Evolutionary conservation across 2,797 vertebrate species (phyloP).

Genomic region (Cynopterus sphinx): DNA sequence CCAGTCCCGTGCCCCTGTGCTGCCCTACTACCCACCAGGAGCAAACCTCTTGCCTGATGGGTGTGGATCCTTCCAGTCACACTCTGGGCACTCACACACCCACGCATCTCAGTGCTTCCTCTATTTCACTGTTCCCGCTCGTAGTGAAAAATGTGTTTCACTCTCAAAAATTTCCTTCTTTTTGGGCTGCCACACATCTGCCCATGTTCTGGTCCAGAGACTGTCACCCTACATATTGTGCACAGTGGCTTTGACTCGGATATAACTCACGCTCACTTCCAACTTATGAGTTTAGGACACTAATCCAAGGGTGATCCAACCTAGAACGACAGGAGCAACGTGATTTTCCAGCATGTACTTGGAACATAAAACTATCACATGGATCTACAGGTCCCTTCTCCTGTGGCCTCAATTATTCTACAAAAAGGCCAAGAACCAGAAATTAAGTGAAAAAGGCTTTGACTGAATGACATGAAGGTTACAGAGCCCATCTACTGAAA

Average conservation of each 20-base stretch:
- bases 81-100: not conserved
- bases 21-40: no score
- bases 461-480: not conserved
- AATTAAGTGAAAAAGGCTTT: not conserved
- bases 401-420: not conserved
- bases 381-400: not conserved
- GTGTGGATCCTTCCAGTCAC: not conserved
- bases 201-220: not conserved
- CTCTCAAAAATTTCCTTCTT: not conserved
- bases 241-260: not conserved
- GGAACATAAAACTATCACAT: not conserved
- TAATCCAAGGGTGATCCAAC: rapidly evolving
- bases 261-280: not conserved
- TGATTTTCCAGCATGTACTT: not conserved
- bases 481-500: not conserved
- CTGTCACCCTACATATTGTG: no score
- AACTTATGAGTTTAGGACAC: no score
- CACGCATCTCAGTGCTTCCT: not conserved
- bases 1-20: not conserved
- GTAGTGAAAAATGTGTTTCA: not conserved
- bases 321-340: not conserved
- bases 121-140: not conserved
- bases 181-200: not conserved
- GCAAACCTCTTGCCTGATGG: not conserved
- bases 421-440: not conserved